Percentiles rank a stretch among this genome's conserved stretches.
Conservation (phyloP, 2,888 invertebrate species). For the Brachyptera putata region DNA sequence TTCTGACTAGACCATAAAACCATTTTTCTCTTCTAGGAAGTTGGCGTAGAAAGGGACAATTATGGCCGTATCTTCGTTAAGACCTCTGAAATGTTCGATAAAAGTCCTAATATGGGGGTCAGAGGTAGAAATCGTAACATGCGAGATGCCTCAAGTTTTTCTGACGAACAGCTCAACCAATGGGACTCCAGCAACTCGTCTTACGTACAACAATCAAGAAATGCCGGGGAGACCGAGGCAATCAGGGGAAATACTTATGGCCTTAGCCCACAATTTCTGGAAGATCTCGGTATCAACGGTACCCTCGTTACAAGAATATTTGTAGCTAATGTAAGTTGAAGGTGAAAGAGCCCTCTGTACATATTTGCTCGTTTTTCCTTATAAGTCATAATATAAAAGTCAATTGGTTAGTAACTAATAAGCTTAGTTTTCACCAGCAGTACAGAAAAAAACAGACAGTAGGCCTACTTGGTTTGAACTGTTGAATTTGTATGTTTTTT, state of each 20-base stretch:
- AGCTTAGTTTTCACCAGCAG: too few relatives aligned
- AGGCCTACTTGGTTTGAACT: too few relatives aligned
- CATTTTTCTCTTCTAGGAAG: slow-evolving; percentile 43
- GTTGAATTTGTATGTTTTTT: background rate
- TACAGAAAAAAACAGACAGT: too few relatives aligned
- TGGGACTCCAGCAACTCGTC: slow-evolving; percentile 25
- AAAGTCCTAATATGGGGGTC: background rate
- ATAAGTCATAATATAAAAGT: too few relatives aligned
- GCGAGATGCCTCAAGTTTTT: slow-evolving; percentile 32
- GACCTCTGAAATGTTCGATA: background rate
- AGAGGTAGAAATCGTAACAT: slow-evolving; percentile 38
- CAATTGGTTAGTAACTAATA: too few relatives aligned
- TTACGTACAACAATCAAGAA: slow-evolving; percentile 1
- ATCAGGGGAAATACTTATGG: slow-evolving; percentile 84
- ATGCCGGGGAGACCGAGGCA: background rate
- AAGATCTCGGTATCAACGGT: slow-evolving; percentile 88
- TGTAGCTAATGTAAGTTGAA: slow-evolving; percentile 90
- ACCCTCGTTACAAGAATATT: slow-evolving; percentile 93
- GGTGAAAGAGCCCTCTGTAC: too few relatives aligned
- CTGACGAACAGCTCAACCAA: slow-evolving; percentile 33
- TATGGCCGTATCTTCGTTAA: slow-evolving; percentile 49
- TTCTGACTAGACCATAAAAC: too few relatives aligned
- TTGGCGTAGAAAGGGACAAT: slow-evolving; percentile 63
- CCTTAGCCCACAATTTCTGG: slow-evolving; percentile 88
- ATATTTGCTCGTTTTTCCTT: too few relatives aligned